Base-by-base conservation (phyloP, 2,888 invertebrate species). In the Monochamus alternatus region DNA sequence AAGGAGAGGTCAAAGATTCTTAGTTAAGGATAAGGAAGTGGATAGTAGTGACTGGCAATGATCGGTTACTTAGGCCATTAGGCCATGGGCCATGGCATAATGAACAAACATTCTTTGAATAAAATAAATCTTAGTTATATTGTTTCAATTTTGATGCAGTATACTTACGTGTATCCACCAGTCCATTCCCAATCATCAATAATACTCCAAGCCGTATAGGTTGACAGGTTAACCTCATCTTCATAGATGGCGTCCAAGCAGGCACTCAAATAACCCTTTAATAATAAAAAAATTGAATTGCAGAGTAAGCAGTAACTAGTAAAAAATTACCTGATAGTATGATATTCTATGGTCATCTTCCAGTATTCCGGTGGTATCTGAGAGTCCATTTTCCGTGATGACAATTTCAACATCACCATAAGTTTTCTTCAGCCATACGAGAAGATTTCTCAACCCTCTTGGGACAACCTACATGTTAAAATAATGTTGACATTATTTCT, bases 331-430 rank as follows among this genome's bases (percentile, higher is more conserved):
- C 67, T 52, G 9, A 38, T 38, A 66, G 59, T 66, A 80, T 30
- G 64, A 44, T 10, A 80, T 73, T 52, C 77, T 69, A 7, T 59
- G n/a, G 14, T 65, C 52, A 63, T 77, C 78, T 2, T 73, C 68
- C 7, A 75, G 44, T 9, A n/a, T 0, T 76, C 38, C 52, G 8
- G 44, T 51, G 9, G 30, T 38, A 38, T 90, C 90, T 1, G 91
- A 88, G 87, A 89, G 90, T 0, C 92, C 92, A 74, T 92, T 92
- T 82, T 91, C 93, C 0, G 91, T 90, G 1, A 92, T 83, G 65
- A 89, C 89, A 7, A 93, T 87, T 52, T 89, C 87, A 0, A 91
- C 90, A 81, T 92, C 90, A 63, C 89, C 87, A 55, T 82, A 80
- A 52, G 59, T 76, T 80, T 84, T 73, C 79, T 78, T 73, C 32